Percentiles rank a stretch among this genome's conserved stretches.
Evolutionary conservation across 1,140 invertebrate species (phyloP).

Genomic region (Solen grandis): DNA sequence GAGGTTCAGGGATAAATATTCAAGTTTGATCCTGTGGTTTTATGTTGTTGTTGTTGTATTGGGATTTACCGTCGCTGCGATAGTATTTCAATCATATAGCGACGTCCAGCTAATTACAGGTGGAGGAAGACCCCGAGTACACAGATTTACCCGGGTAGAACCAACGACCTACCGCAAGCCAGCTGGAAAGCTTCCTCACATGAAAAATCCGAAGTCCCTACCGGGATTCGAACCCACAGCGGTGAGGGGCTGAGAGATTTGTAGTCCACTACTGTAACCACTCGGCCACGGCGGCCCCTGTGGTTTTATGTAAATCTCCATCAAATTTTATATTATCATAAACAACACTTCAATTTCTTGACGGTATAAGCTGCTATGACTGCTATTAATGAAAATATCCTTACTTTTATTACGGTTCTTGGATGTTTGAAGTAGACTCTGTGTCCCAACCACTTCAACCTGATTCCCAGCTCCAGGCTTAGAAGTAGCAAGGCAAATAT

Average conservation of each 20-base stretch:
- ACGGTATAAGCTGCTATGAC: too few relatives aligned
- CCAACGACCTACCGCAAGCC: background rate
- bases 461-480: conserved; percentile 89
- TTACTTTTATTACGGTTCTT: conserved; percentile 92
- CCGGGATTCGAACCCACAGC: background rate
- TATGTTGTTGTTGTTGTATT: too few relatives aligned
- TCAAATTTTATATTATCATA: too few relatives aligned
- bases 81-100: too few relatives aligned
- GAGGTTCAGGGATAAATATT: too few relatives aligned
- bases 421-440: conserved; percentile 91
- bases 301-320: too few relatives aligned
- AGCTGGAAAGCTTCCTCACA: background rate
- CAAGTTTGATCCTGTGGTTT: too few relatives aligned
- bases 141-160: background rate
- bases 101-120: too few relatives aligned
- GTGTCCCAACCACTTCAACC: conserved; percentile 93
- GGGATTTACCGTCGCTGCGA: too few relatives aligned
- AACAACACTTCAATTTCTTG: too few relatives aligned
- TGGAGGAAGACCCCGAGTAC: too few relatives aligned
- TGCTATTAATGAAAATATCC: background rate
- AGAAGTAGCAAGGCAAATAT: conserved; percentile 89
- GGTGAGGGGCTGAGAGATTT: background rate
- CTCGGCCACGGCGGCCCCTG: background rate
- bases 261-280: background rate
- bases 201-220: too few relatives aligned